Evolutionary conservation across 2,888 invertebrate genomes (phyloP), one percentile per base, ranked within the genome.

Genomic region (Melipona bicolor): DNA sequence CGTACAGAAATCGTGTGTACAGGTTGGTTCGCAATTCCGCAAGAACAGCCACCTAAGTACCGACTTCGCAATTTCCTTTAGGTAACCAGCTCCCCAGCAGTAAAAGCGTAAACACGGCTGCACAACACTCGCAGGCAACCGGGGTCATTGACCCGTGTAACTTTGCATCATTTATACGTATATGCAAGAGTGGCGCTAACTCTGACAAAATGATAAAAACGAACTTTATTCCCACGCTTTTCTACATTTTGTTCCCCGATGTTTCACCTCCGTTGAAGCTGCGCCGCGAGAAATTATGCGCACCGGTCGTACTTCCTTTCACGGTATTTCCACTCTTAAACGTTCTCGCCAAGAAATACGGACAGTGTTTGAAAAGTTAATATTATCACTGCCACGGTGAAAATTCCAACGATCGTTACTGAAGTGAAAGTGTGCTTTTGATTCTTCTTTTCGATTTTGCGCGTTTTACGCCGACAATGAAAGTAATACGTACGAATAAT

Each of bases 1-100:
- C 79, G 52, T 43, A 65, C 15, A 43, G 64, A 77, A 80, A 54
- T 67, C 54, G 36, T 52, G 27, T 62, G 65, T 80, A 49, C 54
- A 77, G 36, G 32, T 81, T 74, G 56, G 77, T 77, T 77, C 73
- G 61, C 56, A 56, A 64, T 50, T 78, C 54, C 17, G 21, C 17
- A 36, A 13, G 36, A 68, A 61, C 36, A 71, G 68, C 36, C 67
- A 59, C 56, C 62, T 62, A 43, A 43, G 36, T 54, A 43, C 62
- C n/a, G 54, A 54, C 43, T 49, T 62, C 32, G 43, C 50, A 73
- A 79, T 72, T 71, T 71, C 65, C 87, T 81, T 82, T 36, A 43
- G 49, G 65, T 79, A 79, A 79, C 65, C 32, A 79, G 24, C 43
- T 73, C 4, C 24, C 11, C 6, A 27, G 56, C 56, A 59, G 74